phyloP scores from a whole-genome alignment of 2,113 vertebrate genomes.

The Triplophysa rosa region DNA sequence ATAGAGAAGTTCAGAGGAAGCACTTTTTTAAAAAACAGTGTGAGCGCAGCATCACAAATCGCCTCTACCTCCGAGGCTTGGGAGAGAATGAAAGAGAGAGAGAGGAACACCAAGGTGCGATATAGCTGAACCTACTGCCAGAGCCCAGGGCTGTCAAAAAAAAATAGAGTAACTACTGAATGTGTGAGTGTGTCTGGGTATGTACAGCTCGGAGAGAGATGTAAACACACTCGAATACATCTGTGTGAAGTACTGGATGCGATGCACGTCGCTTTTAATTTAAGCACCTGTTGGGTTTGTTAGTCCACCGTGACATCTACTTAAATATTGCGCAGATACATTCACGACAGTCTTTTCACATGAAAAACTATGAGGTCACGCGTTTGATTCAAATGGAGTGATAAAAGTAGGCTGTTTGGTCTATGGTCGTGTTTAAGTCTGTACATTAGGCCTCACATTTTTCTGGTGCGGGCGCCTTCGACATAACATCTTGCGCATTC shows the following conservation, averaged over 20 bases:
- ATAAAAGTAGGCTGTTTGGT: background rate
- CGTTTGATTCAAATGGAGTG: too few species aligned
- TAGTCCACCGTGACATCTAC: too few species aligned
- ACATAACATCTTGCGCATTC: constrained; percentile 21
- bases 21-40: constrained; percentile 61
- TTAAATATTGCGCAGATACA: too few species aligned
- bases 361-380: too few species aligned
- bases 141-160: constrained; percentile 48
- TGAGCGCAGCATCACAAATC: constrained; percentile 51
- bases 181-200: constrained; percentile 41
- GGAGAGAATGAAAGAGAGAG: constrained; percentile 56
- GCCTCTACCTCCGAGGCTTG: constrained; percentile 59
- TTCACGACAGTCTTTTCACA: too few species aligned
- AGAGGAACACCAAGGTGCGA: constrained; percentile 68
- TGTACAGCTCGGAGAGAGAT: constrained; percentile 6
- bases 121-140: constrained; percentile 57
- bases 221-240: constrained; percentile 17
- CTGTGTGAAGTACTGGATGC: background rate
- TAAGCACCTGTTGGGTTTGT: constrained; percentile 13
- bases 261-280: background rate
- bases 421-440: background rate
- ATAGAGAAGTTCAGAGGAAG: constrained; percentile 72
- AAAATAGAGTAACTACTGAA: constrained; percentile 48
- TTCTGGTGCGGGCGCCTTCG: background rate
- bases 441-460: background rate